phyloP scores from a whole-genome alignment of 2,888 invertebrate genomes.

The Pammene fasciana region DNA sequence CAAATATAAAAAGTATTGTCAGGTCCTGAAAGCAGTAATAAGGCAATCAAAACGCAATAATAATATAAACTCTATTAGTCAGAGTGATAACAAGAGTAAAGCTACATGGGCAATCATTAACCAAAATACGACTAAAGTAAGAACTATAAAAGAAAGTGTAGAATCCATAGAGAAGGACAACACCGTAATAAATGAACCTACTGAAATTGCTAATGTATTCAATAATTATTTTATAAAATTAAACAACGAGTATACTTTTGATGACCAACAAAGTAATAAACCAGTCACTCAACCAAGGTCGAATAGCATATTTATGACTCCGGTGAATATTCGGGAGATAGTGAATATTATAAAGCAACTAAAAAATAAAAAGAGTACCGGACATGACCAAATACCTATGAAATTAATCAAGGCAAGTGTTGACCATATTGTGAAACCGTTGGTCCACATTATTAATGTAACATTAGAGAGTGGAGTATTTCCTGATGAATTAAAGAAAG shows the following conservation, averaged over 20 bases:
- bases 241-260: background rate
- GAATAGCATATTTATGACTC: conserved; percentile 9
- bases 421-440: conserved; percentile 1
- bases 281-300: background rate
- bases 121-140: background rate
- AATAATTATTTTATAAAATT: conserved; percentile 6
- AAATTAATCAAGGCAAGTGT: conserved; percentile 12
- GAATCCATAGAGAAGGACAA: conserved; percentile 1
- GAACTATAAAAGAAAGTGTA: conserved; percentile 3
- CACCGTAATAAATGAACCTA: background rate
- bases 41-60: background rate
- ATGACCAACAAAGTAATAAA: background rate
- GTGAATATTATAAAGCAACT: background rate
- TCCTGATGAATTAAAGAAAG: conserved; percentile 15
- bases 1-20: conserved; percentile 4
- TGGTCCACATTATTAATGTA: conserved; percentile 19
- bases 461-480: conserved; percentile 11
- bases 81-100: conserved; percentile 11
- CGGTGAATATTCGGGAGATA: conserved; percentile 1
- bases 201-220: conserved; percentile 1
- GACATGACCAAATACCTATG: conserved; percentile 16
- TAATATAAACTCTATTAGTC: background rate
- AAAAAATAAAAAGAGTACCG: conserved; percentile 24
- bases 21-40: conserved; percentile 3
- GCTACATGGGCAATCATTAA: conserved; percentile 16